Evolutionary conservation across 2,113 vertebrate genomes (phyloP).

Genomic region (Nibea albiflora): DNA sequence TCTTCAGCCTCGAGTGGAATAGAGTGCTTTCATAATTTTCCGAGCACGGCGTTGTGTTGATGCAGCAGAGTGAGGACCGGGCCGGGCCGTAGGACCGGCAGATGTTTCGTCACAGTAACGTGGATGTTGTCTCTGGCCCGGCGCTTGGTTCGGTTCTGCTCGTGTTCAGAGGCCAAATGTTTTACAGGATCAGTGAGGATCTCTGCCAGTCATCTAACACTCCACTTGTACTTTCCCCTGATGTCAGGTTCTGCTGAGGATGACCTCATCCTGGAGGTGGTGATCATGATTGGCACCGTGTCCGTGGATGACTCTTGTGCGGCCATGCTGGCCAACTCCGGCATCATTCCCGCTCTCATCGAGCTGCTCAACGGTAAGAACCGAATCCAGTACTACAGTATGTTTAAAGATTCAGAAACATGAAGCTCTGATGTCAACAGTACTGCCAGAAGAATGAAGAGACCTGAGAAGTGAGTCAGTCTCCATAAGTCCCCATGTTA

Average conservation of each 20-base stretch:
- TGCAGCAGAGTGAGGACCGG: not conserved
- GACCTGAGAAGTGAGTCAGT: no score
- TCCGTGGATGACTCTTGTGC: conserved; percentile 97
- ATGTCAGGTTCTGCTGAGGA: conserved; percentile 92
- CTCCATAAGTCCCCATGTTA: no score
- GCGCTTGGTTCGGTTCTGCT: not conserved
- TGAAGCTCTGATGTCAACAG: not conserved
- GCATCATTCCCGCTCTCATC: conserved; percentile 96
- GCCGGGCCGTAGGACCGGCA: no score
- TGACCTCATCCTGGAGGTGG: conserved; percentile 95
- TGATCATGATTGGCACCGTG: conserved; percentile 98
- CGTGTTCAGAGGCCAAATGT: not conserved
- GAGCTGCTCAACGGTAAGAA: conserved; percentile 93
- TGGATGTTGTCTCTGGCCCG: not conserved
- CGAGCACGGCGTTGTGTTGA: not conserved
- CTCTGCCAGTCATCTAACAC: not conserved
- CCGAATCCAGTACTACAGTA: not conserved
- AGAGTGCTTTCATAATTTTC: not conserved
- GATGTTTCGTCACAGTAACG: not conserved
- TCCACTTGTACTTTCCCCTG: not conserved
- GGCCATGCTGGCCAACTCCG: conserved; percentile 94
- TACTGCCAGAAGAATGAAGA: no score
- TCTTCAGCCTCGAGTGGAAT: not conserved
- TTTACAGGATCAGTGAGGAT: not conserved
- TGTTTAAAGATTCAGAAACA: no score